phyloP scores from a whole-genome alignment of 2,797 vertebrate genomes.

The Aulostomus chinensis region DNA sequence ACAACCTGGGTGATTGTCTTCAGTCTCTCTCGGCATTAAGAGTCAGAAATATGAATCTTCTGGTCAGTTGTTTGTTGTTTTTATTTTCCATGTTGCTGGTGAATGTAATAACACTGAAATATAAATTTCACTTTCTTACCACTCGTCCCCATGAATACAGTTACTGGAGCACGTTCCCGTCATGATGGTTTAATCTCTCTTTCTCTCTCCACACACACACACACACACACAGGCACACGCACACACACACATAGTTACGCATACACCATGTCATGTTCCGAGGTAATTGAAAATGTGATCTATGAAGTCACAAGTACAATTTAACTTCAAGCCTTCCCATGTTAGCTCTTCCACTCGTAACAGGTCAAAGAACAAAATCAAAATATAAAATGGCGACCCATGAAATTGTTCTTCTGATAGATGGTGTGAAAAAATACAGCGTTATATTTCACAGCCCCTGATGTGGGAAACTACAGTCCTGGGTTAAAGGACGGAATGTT shows the following conservation, averaged over 20 bases:
- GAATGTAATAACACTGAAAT: slow-evolving; percentile 72
- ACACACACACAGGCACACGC: background rate
- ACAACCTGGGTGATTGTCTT: too few relatives aligned
- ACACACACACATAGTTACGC: slow-evolving; percentile 1
- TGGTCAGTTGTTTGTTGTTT: too few relatives aligned
- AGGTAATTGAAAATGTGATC: slow-evolving; percentile 92
- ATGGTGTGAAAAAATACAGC: slow-evolving; percentile 84
- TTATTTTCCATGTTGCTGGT: too few relatives aligned
- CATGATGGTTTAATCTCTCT: too few relatives aligned
- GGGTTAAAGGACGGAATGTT: slow-evolving; percentile 28
- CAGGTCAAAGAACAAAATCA: slow-evolving; percentile 91
- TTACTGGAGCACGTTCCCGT: slow-evolving; percentile 69
- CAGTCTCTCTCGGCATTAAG: too few relatives aligned
- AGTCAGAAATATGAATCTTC: too few relatives aligned
- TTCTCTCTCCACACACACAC: slow-evolving; percentile 8
- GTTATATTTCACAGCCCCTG: slow-evolving; percentile 42
- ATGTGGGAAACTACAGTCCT: slow-evolving; percentile 30
- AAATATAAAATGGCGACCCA: slow-evolving; percentile 89
- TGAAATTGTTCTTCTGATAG: slow-evolving; percentile 92
- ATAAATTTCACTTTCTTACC: slow-evolving; percentile 74
- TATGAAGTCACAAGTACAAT: slow-evolving; percentile 84
- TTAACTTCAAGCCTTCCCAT: slow-evolving; percentile 87
- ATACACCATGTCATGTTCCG: slow-evolving; percentile 72
- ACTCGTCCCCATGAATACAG: slow-evolving; percentile 78
- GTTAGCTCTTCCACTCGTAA: slow-evolving; percentile 84